Evolutionary conservation across 2,888 invertebrate species (phyloP), one percentile per base, ranked within the genome.

Genomic region (Prosopocoilus inquinatus): DNA sequence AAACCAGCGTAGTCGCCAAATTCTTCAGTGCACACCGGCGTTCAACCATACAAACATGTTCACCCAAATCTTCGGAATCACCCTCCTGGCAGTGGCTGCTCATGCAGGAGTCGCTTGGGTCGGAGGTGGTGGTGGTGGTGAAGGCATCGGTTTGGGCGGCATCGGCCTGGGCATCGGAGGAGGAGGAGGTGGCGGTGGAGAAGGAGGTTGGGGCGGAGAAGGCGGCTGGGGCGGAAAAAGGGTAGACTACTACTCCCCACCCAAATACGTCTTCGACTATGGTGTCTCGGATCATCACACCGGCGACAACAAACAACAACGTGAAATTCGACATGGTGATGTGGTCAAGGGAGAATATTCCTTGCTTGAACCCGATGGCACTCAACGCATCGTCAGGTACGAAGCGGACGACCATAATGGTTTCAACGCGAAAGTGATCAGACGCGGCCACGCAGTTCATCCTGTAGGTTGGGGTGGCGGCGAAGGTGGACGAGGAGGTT

Each of bases 361-460:
- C 8, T 32, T 56, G 9, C 9, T 44, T 2, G 56, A 56, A 48
- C 47, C 56, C 5, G 56, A 56, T 39, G 56, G 56, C 11, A 56
- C 51, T 33, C 7, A 44, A 2, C 47, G 56, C 12, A 47, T 48
- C 16, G 56, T 56, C 3, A 46, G 48, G 13, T 56, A 56, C 36
- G 45, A 52, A 44, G 56, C 56, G 12, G 55, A 55, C 33, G 56
- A 56, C 15, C 47, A 52, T 28, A 56, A 56, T 12, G 56, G 56
- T 16, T 56, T 56, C 48, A 56, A 56, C 33, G 56, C 56, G 8
- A 52, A 56, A 45, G 56, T 56, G 5, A 53, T 53, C 45, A 57
- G 57, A 34, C 38, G 33, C n/a, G 57, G 57, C 13, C 48, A 36
- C 15, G 57, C 57, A 9, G 11, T 15, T 9, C 57, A 57, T 15